phyloP scores from a whole-genome alignment of 2,888 invertebrate genomes.

The Lacanobia oleracea region DNA sequence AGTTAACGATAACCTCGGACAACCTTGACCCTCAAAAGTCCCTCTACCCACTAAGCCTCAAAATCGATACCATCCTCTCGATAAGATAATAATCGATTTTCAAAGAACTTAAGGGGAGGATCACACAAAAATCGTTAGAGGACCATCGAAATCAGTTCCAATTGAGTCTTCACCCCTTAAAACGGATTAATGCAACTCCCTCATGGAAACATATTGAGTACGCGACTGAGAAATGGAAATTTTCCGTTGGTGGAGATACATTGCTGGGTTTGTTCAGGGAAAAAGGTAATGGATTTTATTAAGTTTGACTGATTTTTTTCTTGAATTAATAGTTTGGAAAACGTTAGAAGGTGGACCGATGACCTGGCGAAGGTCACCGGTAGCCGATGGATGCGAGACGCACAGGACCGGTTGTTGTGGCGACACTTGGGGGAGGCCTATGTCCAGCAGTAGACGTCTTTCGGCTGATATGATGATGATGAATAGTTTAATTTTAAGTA shows the following conservation, averaged over 20 bases:
- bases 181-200: constrained; percentile 75
- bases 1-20: not conserved
- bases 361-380: no score
- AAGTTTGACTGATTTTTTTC: no score
- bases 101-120: constrained; percentile 69
- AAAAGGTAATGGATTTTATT: no score
- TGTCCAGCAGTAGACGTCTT: no score
- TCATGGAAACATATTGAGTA: constrained; percentile 64
- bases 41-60: constrained; percentile 4
- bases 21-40: constrained; percentile 46
- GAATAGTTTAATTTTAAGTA: no score
- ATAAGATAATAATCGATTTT: constrained; percentile 67
- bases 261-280: constrained; percentile 54
- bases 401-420: no score
- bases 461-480: no score
- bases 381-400: no score
- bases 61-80: constrained; percentile 63
- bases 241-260: constrained; percentile 46
- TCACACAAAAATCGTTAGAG: constrained; percentile 73
- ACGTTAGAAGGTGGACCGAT: no score
- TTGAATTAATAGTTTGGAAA: no score
- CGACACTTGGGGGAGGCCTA: no score
- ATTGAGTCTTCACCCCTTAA: constrained; percentile 80
- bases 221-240: constrained; percentile 35
- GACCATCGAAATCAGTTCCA: constrained; percentile 80